A percentile compares a stretch with the other conserved stretches of the same genome.
phyloP scores from a whole-genome alignment of 2,113 vertebrate genomes.

The Ancistrus triradiatus region DNA sequence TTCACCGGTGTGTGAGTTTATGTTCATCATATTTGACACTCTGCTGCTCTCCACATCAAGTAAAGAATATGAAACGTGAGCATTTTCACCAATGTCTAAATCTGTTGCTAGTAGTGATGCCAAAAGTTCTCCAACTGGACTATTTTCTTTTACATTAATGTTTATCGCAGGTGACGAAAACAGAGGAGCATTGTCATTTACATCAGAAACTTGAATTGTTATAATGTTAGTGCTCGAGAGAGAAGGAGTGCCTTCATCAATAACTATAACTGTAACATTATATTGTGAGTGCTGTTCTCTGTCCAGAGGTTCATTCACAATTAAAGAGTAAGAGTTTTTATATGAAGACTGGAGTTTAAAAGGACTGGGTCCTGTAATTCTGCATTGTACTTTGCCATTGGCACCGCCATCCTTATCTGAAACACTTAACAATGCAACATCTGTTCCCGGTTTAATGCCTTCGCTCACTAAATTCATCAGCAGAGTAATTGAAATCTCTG shows the following conservation, averaged over 20 bases:
- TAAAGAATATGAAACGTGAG: constrained; percentile 64
- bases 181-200: constrained; percentile 74
- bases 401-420: constrained; percentile 68
- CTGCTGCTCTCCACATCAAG: constrained; percentile 58
- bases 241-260: constrained; percentile 66
- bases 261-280: constrained; percentile 66
- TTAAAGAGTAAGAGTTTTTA: constrained; percentile 71
- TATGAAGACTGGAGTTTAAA: constrained; percentile 72
- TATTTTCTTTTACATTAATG: constrained; percentile 72
- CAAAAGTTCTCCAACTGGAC: constrained; percentile 47
- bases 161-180: constrained; percentile 58
- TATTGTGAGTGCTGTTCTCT: constrained; percentile 67
- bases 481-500: constrained; percentile 65
- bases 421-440: constrained; percentile 69
- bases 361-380: constrained; percentile 57
- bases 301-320: constrained; percentile 66
- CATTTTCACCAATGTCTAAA: constrained; percentile 56
- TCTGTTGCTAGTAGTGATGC: constrained; percentile 19
- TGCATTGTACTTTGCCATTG: constrained; percentile 67
- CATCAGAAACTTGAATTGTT: constrained; percentile 65
- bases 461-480: constrained; percentile 64
- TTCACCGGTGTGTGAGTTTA: constrained; percentile 60
- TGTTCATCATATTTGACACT: constrained; percentile 63
- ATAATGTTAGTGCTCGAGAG: constrained; percentile 57
- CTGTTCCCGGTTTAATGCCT: constrained; percentile 64